Evolutionary conservation across 2,888 invertebrate species (phyloP).

Genomic region (Protonemura montana): DNA sequence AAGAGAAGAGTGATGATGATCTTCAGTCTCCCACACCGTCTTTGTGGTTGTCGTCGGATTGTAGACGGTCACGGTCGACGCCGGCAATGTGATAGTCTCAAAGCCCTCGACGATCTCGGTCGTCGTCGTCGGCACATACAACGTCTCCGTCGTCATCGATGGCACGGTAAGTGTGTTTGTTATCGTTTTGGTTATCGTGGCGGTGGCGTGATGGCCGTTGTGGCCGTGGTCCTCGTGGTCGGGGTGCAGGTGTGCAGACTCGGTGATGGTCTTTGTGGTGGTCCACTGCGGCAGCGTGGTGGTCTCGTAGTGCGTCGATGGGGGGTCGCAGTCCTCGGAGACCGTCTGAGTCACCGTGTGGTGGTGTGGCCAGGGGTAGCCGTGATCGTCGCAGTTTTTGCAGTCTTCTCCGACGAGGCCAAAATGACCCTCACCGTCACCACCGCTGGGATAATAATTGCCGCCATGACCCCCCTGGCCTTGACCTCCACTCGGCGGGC

Average conservation of each 20-base stretch:
- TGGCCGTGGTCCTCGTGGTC: background rate
- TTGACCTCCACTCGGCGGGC: background rate
- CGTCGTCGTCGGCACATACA: background rate
- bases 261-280: background rate
- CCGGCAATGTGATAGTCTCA: background rate
- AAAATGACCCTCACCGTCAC: no score
- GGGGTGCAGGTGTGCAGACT: background rate
- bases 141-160: background rate
- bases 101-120: background rate
- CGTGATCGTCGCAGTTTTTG: background rate
- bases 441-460: background rate
- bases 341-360: background rate
- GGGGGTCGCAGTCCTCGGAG: background rate
- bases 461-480: no score
- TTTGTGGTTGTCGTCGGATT: background rate
- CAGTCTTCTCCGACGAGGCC: no score
- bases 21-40: background rate
- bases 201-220: background rate
- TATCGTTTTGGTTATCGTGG: background rate
- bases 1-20: no score
- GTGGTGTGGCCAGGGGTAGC: background rate
- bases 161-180: background rate
- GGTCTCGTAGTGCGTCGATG: background rate
- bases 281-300: background rate
- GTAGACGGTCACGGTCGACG: background rate